A percentile compares a stretch with the other conserved stretches of the same genome.
Conservation (phyloP, 1,140 invertebrate genomes). For the Triops longicaudatus region DNA sequence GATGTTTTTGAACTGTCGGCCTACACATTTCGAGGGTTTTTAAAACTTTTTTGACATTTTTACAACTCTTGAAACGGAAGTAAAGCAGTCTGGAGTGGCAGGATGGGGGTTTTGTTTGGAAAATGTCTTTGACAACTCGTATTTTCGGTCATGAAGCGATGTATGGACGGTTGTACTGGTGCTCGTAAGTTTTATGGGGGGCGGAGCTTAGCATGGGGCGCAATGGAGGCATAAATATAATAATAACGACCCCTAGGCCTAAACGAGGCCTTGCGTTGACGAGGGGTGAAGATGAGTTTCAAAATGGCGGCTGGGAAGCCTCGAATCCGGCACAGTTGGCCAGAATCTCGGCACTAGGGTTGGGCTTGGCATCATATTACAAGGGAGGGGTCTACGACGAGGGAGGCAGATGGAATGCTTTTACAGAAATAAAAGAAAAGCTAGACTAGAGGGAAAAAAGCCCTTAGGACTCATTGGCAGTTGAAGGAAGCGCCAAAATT, state of each 20-base stretch:
- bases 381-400: not conserved
- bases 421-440: not conserved
- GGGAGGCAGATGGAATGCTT: not conserved
- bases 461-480: constrained; percentile 6
- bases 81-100: not conserved
- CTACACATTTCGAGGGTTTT: not conserved
- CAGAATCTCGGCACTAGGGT: not conserved
- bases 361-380: constrained; percentile 1
- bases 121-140: not conserved
- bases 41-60: not conserved
- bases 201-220: not conserved
- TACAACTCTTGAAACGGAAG: not conserved
- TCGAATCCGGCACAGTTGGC: not conserved
- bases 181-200: not conserved
- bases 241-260: not conserved
- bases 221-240: not conserved
- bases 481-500: not conserved
- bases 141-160: not conserved
- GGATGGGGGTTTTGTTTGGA: not conserved
- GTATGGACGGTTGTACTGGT: not conserved
- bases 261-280: not conserved
- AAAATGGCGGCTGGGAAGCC: not conserved
- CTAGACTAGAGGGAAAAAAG: not conserved
- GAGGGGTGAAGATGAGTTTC: not conserved
- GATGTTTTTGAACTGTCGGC: not conserved